Evolutionary conservation across 2,797 vertebrate species (phyloP).

Genomic region (Micropoecilia bifurca): DNA sequence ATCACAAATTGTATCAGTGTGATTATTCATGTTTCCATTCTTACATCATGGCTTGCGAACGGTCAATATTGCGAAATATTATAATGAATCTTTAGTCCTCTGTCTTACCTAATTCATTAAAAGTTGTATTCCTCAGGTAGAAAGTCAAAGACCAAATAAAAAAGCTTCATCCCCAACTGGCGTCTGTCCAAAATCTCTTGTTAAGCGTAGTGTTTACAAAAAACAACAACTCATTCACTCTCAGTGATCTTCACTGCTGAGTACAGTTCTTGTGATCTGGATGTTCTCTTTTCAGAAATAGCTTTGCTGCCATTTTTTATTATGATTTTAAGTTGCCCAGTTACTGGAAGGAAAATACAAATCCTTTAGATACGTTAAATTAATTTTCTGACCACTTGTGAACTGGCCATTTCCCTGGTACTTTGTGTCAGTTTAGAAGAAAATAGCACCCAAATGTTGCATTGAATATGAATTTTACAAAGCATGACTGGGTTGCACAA

Average conservation of each 20-base stretch:
- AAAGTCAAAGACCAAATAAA: neutral
- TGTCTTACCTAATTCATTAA: too few relatives aligned
- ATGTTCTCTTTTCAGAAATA: neutral
- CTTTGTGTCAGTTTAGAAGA: neutral
- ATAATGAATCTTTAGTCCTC: neutral
- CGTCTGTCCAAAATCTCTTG: neutral
- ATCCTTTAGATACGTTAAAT: neutral
- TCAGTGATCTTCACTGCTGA: neutral
- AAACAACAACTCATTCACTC: neutral
- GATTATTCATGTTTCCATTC: neutral
- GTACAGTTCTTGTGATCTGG: neutral
- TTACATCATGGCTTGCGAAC: neutral
- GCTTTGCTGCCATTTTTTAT: neutral
- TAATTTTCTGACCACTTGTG: neutral
- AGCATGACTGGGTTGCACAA: neutral
- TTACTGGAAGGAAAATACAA: neutral
- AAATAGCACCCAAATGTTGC: neutral
- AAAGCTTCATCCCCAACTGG: neutral
- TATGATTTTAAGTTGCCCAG: neutral
- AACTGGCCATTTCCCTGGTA: neutral
- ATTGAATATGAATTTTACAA: too few relatives aligned
- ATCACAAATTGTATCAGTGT: neutral
- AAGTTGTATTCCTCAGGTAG: neutral
- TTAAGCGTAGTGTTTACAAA: neutral
- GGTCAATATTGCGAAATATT: neutral